A percentile compares a stretch with the other conserved stretches of the same genome.
These are phyloP conservation scores for Neodiprion virginianus DNA, from an alignment of 1,140 invertebrate genomes.

Conservation along the genomic window DNA sequence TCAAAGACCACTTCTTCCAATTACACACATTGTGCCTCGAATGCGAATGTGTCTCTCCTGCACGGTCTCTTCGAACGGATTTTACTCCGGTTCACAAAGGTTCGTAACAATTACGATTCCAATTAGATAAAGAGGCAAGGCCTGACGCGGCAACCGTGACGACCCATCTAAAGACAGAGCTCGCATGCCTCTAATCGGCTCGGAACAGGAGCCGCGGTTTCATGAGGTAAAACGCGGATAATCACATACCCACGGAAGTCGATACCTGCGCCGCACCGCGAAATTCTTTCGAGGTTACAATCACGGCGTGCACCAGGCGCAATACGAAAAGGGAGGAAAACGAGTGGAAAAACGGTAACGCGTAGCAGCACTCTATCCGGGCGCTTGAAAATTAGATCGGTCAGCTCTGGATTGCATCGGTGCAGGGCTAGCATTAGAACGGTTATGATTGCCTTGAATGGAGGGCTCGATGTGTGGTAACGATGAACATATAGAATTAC, in stretches of 20 bases:
- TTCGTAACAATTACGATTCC: not conserved
- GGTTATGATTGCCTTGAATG: not conserved
- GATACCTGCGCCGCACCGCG: not conserved
- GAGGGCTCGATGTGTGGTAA: constrained; percentile 1
- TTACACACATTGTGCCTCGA: too few relatives aligned
- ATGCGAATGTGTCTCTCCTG: too few relatives aligned
- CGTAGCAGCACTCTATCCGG: not conserved
- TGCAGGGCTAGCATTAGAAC: constrained; percentile 3
- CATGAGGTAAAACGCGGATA: not conserved
- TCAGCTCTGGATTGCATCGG: not conserved
- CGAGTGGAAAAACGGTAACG: constrained; percentile 6
- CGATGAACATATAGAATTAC: not conserved
- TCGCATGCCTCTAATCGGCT: constrained; percentile 3
- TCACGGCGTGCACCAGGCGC: not conserved
- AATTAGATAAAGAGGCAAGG: not conserved
- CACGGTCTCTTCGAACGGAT: too few relatives aligned
- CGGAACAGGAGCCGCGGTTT: not conserved
- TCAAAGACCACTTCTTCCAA: too few relatives aligned
- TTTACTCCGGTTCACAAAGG: not conserved
- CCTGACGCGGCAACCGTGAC: not conserved
- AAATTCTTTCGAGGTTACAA: constrained; percentile 3
- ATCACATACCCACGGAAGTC: not conserved
- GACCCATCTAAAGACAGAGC: not conserved
- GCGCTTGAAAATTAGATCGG: constrained; percentile 3
- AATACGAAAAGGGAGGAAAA: not conserved